A percentile compares a stretch with the other conserved stretches of the same genome.
Evolutionary conservation across 2,888 invertebrate species (phyloP).

Genomic region (Aphodius granarius): DNA sequence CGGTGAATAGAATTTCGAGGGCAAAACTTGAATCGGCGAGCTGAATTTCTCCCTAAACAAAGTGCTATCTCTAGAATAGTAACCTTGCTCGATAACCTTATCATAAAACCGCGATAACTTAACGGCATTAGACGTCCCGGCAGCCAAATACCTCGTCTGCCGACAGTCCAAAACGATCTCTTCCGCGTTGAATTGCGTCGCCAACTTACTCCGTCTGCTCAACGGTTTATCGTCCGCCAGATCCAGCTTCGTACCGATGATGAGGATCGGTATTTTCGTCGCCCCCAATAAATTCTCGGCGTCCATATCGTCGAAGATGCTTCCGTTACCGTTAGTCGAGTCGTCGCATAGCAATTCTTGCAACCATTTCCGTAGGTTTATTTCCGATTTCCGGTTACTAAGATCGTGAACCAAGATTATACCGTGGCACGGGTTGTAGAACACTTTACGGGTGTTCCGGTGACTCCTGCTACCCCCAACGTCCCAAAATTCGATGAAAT

Average conservation of each 20-base stretch:
- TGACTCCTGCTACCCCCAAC: constrained; percentile 95
- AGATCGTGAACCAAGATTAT: constrained; percentile 95
- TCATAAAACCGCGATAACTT: constrained; percentile 94
- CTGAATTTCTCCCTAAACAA: constrained; percentile 48
- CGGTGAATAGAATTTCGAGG: constrained; percentile 51
- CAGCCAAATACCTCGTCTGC: constrained; percentile 80
- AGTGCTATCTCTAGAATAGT: constrained; percentile 46
- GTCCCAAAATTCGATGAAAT: constrained; percentile 96
- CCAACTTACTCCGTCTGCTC: constrained; percentile 66
- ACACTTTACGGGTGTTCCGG: constrained; percentile 88
- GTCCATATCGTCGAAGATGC: constrained; percentile 70
- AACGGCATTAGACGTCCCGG: constrained; percentile 92
- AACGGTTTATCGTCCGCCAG: constrained; percentile 76
- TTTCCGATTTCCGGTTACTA: constrained; percentile 93
- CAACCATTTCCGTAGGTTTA: constrained; percentile 91
- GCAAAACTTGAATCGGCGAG: constrained; percentile 45
- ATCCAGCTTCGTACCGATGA: constrained; percentile 93
- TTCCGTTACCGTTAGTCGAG: constrained; percentile 48
- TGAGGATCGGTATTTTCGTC: constrained; percentile 89
- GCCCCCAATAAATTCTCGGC: constrained; percentile 84
- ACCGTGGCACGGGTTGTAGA: constrained; percentile 94
- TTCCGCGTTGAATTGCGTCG: constrained; percentile 91
- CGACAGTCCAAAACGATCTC: constrained; percentile 85
- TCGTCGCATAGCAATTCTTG: constrained; percentile 85
- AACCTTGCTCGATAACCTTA: constrained; percentile 68